These are phyloP conservation scores for Musca domestica DNA, from an alignment of 1,140 invertebrate species.

Conservation along the genomic window DNA sequence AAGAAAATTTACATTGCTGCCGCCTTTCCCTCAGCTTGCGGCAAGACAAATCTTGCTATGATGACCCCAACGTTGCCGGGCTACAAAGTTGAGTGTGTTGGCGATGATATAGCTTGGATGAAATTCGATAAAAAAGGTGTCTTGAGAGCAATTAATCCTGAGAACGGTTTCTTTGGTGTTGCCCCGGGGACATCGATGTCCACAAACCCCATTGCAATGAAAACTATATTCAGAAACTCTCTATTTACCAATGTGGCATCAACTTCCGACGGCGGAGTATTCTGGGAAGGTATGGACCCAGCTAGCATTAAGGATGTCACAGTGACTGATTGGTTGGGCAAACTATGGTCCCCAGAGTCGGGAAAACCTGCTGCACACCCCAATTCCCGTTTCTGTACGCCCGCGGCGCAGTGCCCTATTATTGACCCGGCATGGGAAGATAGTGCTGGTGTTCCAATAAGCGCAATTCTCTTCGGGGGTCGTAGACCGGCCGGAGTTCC, in stretches of 20 bases:
- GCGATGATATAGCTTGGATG: slow-evolving; percentile 91
- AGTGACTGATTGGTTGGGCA: slow-evolving; percentile 75
- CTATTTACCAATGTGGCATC: slow-evolving; percentile 93
- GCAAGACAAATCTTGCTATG: slow-evolving; percentile 96
- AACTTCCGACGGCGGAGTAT: slow-evolving; percentile 84
- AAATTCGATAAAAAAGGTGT: slow-evolving; percentile 82
- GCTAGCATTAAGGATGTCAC: slow-evolving; percentile 55
- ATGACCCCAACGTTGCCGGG: slow-evolving; percentile 83
- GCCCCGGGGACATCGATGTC: slow-evolving; percentile 84
- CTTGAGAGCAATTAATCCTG: slow-evolving; percentile 90
- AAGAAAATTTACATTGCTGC: slow-evolving; percentile 85
- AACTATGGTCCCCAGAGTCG: slow-evolving; percentile 63
- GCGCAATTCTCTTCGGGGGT: slow-evolving; percentile 91
- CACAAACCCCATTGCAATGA: slow-evolving; percentile 94
- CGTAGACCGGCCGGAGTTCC: slow-evolving; percentile 85
- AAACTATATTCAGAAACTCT: slow-evolving; percentile 81
- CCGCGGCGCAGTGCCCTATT: slow-evolving; percentile 85
- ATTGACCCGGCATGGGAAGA: slow-evolving; percentile 80
- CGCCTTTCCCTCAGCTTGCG: slow-evolving; percentile 94
- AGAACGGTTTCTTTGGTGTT: slow-evolving; percentile 95
- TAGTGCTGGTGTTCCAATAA: slow-evolving; percentile 80
- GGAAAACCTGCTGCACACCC: slow-evolving; percentile 77
- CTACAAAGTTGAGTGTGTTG: slow-evolving; percentile 83
- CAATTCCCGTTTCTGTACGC: slow-evolving; percentile 87
- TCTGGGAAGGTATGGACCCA: slow-evolving; percentile 89